Base-by-base conservation (phyloP, 2,113 vertebrate genomes). In the Murina feae region DNA sequence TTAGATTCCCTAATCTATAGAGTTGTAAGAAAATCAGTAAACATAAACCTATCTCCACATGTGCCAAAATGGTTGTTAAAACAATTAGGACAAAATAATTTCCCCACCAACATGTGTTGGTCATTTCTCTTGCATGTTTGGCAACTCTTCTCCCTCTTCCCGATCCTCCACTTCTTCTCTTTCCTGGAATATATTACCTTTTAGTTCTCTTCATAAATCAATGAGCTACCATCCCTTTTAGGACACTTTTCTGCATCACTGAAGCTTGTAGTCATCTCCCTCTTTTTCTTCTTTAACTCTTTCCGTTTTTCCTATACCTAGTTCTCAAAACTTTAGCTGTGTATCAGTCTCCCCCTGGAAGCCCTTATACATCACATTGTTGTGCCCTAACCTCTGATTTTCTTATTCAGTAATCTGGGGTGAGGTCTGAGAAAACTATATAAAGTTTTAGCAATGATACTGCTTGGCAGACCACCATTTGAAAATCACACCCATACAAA, bases 141-240 rank as follows among this genome's bases (percentile, higher is more conserved):
- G n/a, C 72, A 12, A 44, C 12, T 66, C 20, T 53, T 17, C 11
- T 71, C 9, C 9, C 16, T 60, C 23, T 12, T 3, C 30, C 9
- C 0, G 1, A 30, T 1, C 6, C 49, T 5, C 0, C 21, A 4
- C 21, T 21, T 51, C 7, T 49, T 39, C 25, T 63, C 12, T 21
- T 66, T 20, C 20, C 3, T 0, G 4, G 23, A 42, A 32, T 68
- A 7, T 20, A 11, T 55, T 17, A 53, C 30, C 32, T 42, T 75
- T 74, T 11, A 51, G 84, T 39, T 51, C 49, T 79, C 28, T 28
- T 68, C 53, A 89, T 44, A 80, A 2, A 37, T n/a, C n/a, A 17
- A 10, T 76, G 80, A 58, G 4, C 16, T 35, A 20, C 30, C 9
- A 32, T 84, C 58, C 51, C 5, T 76, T 80, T 69, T 69, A 37